Percentiles rank a stretch among this genome's conserved stretches.
These are phyloP conservation scores for Actinemys pallida DNA, from an alignment of 2,113 vertebrate genomes.

Conservation along the genomic window DNA sequence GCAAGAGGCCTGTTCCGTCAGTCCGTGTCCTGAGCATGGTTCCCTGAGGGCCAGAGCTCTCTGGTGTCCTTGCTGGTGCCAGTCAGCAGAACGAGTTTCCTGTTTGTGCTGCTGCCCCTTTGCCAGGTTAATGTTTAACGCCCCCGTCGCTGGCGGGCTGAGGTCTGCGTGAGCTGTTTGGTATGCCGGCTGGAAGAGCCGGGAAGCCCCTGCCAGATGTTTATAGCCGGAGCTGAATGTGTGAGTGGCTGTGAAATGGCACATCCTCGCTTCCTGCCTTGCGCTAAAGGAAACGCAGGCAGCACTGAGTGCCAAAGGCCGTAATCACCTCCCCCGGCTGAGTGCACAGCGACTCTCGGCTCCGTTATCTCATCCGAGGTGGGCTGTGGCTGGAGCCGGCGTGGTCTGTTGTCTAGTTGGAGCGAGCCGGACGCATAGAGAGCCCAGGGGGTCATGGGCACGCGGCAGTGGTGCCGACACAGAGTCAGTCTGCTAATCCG, in stretches of 20 bases:
- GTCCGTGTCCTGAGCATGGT: not conserved
- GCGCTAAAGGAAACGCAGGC: not conserved
- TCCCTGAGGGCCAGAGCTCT: no score
- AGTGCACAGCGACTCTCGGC: not conserved
- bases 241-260: not conserved
- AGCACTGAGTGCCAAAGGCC: no score
- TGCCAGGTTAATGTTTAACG: not conserved
- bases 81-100: not conserved
- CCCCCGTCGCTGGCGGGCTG: not conserved
- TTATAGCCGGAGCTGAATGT: not conserved
- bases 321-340: not conserved
- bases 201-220: not conserved
- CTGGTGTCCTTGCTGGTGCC: not conserved
- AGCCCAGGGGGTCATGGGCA: not conserved
- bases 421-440: not conserved
- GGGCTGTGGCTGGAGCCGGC: not conserved
- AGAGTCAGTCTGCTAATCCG: not conserved
- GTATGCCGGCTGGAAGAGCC: not conserved
- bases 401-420: not conserved
- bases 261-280: not conserved
- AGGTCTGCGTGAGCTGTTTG: not conserved
- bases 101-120: not conserved
- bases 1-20: not conserved
- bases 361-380: not conserved
- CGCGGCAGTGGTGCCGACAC: not conserved